phyloP scores from a whole-genome alignment of 2,888 invertebrate species.

The Drosophila anceps region DNA sequence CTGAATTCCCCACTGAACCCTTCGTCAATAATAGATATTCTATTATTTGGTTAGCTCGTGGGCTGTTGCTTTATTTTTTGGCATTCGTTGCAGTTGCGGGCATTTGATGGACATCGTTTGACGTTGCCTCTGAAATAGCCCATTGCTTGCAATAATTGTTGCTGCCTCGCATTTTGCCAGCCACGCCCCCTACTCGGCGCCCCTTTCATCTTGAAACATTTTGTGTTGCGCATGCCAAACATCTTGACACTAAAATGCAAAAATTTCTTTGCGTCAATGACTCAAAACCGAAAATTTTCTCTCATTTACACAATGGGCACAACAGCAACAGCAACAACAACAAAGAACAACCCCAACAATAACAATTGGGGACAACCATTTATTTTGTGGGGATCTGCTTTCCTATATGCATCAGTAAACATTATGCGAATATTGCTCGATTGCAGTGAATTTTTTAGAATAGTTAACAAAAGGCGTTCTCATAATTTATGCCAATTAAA shows the following conservation, averaged over 20 bases:
- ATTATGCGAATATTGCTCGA: conserved; percentile 24
- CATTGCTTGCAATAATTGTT: conserved; percentile 81
- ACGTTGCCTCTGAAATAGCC: conserved; percentile 70
- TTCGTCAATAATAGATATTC: not conserved
- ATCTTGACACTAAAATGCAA: conserved; percentile 81
- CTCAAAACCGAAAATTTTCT: conserved; percentile 69
- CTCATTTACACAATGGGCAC: conserved; percentile 38
- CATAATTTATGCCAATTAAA: conserved; percentile 41
- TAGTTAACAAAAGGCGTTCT: conserved; percentile 13
- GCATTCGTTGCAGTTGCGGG: conserved; percentile 39
- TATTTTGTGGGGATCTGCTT: conserved; percentile 38
- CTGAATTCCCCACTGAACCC: not conserved
- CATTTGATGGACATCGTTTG: conserved; percentile 49
- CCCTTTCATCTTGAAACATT: conserved; percentile 12
- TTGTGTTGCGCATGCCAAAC: conserved; percentile 50
- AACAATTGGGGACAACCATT: conserved; percentile 44
- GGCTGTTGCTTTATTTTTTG: conserved; percentile 21
- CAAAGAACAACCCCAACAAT: conserved; percentile 23
- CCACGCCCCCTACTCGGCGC: not conserved
- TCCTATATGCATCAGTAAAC: conserved; percentile 18
- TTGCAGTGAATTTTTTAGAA: conserved; percentile 39
- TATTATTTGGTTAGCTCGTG: conserved; percentile 3
- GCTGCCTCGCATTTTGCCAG: conserved; percentile 59
- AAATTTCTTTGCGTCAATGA: conserved; percentile 81
- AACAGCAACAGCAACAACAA: conserved; percentile 33